These are phyloP conservation scores for Brachionus asplanchnoidis DNA, from an alignment of 1,140 invertebrate genomes.

Conservation along the genomic window DNA sequence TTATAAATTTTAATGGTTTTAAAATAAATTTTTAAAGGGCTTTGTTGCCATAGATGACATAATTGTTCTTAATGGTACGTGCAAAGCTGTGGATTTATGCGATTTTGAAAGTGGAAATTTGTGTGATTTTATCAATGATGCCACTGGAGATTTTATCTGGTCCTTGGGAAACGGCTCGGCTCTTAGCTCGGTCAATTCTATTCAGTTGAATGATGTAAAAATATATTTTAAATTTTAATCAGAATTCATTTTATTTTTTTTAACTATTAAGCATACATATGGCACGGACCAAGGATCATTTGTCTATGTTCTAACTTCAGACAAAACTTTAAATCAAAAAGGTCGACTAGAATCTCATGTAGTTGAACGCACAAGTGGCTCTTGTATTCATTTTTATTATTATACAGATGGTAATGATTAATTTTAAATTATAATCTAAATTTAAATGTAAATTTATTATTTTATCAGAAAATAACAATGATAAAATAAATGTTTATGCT, in stretches of 20 bases:
- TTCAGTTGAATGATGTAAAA: not conserved
- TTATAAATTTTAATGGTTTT: not conserved
- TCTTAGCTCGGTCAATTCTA: not conserved
- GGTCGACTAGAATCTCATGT: not conserved
- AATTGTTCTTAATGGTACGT: not conserved
- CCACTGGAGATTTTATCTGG: not conserved
- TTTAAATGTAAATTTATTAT: not conserved
- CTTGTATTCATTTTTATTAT: constrained; percentile 39
- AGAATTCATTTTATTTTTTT: not conserved
- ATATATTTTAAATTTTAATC: not conserved
- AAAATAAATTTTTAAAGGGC: not conserved
- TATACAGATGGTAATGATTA: constrained; percentile 18
- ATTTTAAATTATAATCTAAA: not conserved
- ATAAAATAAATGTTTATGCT: constrained; percentile 2
- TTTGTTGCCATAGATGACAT: constrained; percentile 38
- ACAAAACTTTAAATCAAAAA: not conserved
- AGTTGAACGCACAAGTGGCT: not conserved
- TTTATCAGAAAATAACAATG: constrained; percentile 6
- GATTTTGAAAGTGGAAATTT: constrained; percentile 28
- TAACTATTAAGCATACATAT: constrained; percentile 16
- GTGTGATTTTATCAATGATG: not conserved
- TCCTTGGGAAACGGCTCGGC: not conserved
- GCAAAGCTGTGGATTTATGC: not conserved
- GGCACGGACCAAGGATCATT: constrained; percentile 23
- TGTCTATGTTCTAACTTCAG: not conserved